phyloP scores from a whole-genome alignment of 2,113 vertebrate genomes.

The Anhinga rufa region DNA sequence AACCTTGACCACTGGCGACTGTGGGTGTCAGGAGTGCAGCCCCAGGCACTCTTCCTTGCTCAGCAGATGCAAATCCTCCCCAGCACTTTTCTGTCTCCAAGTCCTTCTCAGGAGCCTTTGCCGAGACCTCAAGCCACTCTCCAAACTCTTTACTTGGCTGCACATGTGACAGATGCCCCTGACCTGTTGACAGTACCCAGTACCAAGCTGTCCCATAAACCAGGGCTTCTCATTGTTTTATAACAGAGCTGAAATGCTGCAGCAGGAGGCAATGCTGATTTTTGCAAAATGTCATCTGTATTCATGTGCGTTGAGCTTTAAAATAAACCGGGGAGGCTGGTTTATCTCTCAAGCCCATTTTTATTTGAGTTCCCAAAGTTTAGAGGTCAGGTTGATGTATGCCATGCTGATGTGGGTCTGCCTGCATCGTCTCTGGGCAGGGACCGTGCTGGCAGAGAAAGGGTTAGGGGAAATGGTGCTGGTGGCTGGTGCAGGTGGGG shows the following conservation, averaged over 20 bases:
- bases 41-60: neutral
- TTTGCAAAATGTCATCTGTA: neutral
- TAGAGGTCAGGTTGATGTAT: neutral
- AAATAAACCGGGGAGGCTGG: neutral
- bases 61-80: neutral
- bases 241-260: neutral
- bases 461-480: neutral
- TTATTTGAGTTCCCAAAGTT: neutral
- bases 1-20: fast-evolving
- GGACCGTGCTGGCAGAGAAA: neutral
- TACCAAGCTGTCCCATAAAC: neutral
- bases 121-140: neutral
- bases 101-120: neutral
- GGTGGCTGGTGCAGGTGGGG: neutral
- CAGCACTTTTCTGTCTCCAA: neutral
- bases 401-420: neutral
- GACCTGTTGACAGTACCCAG: neutral
- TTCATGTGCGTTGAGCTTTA: neutral
- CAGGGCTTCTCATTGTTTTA: neutral
- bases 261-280: neutral
- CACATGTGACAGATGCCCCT: neutral
- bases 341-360: neutral
- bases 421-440: neutral
- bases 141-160: neutral
- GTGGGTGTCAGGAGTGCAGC: neutral